Conservation (phyloP, 2,888 invertebrate genomes). For the Clitarchus hookeri region DNA sequence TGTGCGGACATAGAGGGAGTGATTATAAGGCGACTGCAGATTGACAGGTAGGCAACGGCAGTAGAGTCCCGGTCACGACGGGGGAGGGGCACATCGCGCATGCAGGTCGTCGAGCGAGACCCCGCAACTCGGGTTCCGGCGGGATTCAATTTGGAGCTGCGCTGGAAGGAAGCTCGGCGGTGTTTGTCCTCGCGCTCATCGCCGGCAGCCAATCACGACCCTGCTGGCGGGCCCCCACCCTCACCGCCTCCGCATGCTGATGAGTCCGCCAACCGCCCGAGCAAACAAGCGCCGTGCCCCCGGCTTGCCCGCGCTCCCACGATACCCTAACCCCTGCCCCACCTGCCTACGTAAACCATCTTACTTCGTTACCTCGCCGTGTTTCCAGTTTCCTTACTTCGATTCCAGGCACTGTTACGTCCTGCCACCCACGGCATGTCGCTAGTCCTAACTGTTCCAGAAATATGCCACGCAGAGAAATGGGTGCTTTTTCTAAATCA, state of each 20-base stretch:
- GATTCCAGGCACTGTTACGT: no score
- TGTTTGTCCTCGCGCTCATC: not conserved
- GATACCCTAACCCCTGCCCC: not conserved
- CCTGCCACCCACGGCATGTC: no score
- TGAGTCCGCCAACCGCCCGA: not conserved
- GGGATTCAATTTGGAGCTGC: not conserved
- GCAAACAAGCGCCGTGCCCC: not conserved
- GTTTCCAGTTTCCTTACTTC: no score
- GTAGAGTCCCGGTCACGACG: no score
- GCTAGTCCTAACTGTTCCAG: no score
- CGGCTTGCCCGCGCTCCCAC: not conserved
- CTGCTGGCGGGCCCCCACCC: not conserved
- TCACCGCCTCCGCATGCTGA: not conserved
- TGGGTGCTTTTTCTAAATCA: no score
- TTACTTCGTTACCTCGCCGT: no score
- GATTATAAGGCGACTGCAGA: no score
- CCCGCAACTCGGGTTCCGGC: not conserved
- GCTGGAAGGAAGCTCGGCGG: not conserved
- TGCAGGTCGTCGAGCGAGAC: not conserved
- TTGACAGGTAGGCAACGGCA: no score
- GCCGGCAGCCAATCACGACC: not conserved
- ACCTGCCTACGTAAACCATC: not conserved
- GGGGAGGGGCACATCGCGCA: not conserved
- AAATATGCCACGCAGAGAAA: no score
- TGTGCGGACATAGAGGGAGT: no score